Percentiles rank a stretch among this genome's conserved stretches.
Conservation (phyloP, 1,140 invertebrate genomes). For the Neodiprion pinetum region DNA sequence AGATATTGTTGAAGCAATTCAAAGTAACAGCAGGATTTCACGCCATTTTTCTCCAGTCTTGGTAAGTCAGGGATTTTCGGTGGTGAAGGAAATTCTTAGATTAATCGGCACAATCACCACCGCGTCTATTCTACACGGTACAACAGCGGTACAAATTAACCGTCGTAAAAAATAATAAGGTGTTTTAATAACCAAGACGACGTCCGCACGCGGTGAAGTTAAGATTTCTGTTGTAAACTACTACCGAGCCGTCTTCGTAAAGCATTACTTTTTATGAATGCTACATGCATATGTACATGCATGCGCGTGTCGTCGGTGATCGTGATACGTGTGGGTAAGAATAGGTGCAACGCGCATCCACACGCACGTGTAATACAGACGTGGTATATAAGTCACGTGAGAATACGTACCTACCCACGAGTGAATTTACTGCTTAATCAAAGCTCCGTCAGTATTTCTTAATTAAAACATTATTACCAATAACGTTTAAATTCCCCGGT, state of each 20-base stretch:
- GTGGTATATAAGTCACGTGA: neutral
- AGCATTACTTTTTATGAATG: too few species aligned
- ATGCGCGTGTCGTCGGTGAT: too few species aligned
- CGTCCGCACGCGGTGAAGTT: neutral
- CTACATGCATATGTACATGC: too few species aligned
- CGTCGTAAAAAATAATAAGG: conserved; percentile 2
- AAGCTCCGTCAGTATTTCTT: conserved; percentile 29
- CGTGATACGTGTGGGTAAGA: neutral
- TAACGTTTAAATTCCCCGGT: too few species aligned
- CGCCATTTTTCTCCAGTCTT: too few species aligned
- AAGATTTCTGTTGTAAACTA: neutral
- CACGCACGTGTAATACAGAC: neutral
- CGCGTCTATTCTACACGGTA: neutral
- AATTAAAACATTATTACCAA: conserved; percentile 52
- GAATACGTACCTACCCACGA: conserved; percentile 18
- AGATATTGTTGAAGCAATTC: too few species aligned
- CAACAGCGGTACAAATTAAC: neutral
- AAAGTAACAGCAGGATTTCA: too few species aligned
- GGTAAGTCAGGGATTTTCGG: too few species aligned
- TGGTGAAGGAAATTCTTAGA: neutral
- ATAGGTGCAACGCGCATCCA: neutral
- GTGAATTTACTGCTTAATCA: conserved; percentile 55
- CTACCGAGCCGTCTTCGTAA: too few species aligned
- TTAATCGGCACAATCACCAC: neutral
- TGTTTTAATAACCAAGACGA: neutral